Evolutionary conservation across 2,113 vertebrate species (phyloP), one percentile per base, ranked within the genome.

Genomic region (Oplegnathus fasciatus): DNA sequence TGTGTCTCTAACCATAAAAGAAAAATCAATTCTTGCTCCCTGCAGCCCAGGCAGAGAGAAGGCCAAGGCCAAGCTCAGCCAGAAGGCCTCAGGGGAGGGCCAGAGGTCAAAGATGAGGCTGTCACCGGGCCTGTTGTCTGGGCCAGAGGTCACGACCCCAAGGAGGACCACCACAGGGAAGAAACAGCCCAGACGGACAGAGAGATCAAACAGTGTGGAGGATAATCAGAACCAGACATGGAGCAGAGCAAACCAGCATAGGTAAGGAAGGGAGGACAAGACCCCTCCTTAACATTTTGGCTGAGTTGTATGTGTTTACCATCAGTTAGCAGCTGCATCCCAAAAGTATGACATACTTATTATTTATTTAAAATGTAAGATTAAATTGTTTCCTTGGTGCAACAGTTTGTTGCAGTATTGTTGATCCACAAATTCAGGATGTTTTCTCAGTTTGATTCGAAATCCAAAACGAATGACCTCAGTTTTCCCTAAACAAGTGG

Each of bases 161-260:
- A 87, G 96, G 94, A 97, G 96, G 95, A 97, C 92, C 92, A 95
- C 95, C 88, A 95, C 95, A 4, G 97, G 97, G 80, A 98, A 98
- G 93, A 98, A 98, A 73, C 97, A 98, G 89, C 96, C 97, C 89
- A 95, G 97, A 94, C 97, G 96, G 88, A 94, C 96, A 10, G 97
- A 99, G 90, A 96, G 97, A 89, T 96, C 96, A 81, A 95, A 95
- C 91, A 96, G 95, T 75, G 84, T 87, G 60, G 97, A 99, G 86
- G 98, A 94, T n/a, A 84, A 84, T 76, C 92, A 86, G 80, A 92
- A 69, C 85, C 93, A 83, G 84, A 89, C 88, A 26, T 94, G 94
- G 92, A 94, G 60, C 86, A 79, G 90, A 85, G 40, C 78, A 28
- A 91, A 83, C 77, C 94, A 94, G 78, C 92, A 89, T 57, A 94